Base-by-base conservation (phyloP, 2,888 invertebrate genomes). In the Pediacus dermestoides region DNA sequence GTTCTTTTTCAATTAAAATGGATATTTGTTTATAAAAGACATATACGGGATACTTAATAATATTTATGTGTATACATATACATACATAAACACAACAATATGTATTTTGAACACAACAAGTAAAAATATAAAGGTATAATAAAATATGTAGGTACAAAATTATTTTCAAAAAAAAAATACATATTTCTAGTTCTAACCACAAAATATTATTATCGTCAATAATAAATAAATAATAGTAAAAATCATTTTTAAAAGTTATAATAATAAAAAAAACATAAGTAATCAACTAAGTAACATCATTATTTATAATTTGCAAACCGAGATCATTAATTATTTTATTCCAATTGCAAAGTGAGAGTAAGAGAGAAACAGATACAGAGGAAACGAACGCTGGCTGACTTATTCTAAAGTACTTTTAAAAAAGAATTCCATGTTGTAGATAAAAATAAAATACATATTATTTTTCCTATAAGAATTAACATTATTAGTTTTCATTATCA, bases 31-130 rank as follows among this genome's bases (percentile, higher is more conserved):
- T 64, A 68, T 68, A 66, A 70, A 68, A 68, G 67, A 69, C 64
- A 67, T 66, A 63, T 64, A 67, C 62, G 63, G 55, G 34, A 60
- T 63, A 61, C 62, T 64, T 60, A 62, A 60, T 62, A 60, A 56
- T 61, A 60, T 65, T 64, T 60, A 66, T 64, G 64, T 67, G 67
- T 68, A 63, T 67, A 67, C 66, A 68, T 66, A 60, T 63, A 66
- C 65, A 66, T 68, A 66, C 63, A 69, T 66, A 67, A 67, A 68
- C 65, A 69, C 67, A 69, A 70, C 68, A 68, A 68, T 66, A 64
- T 64, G 65, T 64, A 67, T 65, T 57, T 63, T 68, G 67, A 69
- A 69, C 67, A 70, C 68, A 70, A 69, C 68, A 68, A 68, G 58
- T 63, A 64, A 61, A 63, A 63, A 60, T 65, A 63, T 57, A 58